Base-by-base conservation (phyloP, 2,113 vertebrate species). In the Grus americana region DNA sequence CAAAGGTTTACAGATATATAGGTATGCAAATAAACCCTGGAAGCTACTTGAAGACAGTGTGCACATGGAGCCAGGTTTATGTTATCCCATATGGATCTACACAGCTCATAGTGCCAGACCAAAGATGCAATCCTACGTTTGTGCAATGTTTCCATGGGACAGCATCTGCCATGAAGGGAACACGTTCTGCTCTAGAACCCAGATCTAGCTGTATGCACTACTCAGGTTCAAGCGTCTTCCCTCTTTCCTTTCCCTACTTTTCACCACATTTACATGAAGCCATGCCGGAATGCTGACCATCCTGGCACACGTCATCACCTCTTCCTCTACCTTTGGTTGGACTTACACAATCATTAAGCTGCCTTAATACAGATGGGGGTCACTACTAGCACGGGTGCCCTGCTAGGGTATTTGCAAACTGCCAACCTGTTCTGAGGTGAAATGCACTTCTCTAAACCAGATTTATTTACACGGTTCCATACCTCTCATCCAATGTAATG, bases 1-100 rank as follows among this genome's bases (percentile, higher is more conserved):
- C 5, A 47, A 59, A 90, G 4, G 26, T 62, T 70, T 70, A 38
- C 12, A 70, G 73, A 80, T 24, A 19, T 52, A 32, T 0, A 66
- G 8, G 18, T 7, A 57, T 27, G 30, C 10, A 82, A 67, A 54
- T 58, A 81, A 90, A 63, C 12, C 7, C 24, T 71, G 38, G 24
- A 75, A 76, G 40, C 13, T 75, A 15, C 15, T 3, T 58, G 42
- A 90, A 86, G 47, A 36, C 3, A 30, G 4, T 2, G 10, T 49
- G 36, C 12, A 54, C 24, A 74, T 7, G 6, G 11, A 86, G 23
- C 9, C 73, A 71, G 22, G 29, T 38, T 86, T 72, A 10, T 5
- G 3, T 30, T 46, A n/a, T 27, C 21, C 66, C 3, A 0, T 7
- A 57, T 0, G 9, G 6, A 44, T 44, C 5, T 23, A 38, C 6